These are phyloP conservation scores for Chrysaora quinquecirrha DNA, from an alignment of 30 jellyfish, hydroid and myxozoan genomes.

Conservation along the genomic window DNA sequence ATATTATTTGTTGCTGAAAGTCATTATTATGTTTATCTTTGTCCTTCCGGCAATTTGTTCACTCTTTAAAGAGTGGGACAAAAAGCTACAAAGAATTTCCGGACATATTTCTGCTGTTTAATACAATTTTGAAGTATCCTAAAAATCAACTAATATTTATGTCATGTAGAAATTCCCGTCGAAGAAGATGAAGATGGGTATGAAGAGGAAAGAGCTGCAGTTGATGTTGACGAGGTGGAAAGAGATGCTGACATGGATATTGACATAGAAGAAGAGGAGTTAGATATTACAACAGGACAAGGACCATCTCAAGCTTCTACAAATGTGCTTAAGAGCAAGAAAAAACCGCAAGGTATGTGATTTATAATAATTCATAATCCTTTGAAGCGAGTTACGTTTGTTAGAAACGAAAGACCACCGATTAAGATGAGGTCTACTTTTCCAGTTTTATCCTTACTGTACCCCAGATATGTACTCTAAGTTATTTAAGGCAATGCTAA, in stretches of 20 bases:
- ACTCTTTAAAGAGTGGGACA: too few species aligned
- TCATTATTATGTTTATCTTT: too few species aligned
- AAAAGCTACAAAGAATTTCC: too few species aligned
- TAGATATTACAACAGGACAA: conserved; percentile 8
- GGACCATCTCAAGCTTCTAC: conserved; percentile 17
- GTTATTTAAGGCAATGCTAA: not conserved
- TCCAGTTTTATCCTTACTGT: not conserved
- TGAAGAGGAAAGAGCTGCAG: conserved; percentile 21
- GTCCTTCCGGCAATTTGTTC: too few species aligned
- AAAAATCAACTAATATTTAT: not conserved
- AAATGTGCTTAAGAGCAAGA: conserved; percentile 1
- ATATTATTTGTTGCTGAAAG: too few species aligned
- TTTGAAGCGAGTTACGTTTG: not conserved
- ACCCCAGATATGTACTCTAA: not conserved
- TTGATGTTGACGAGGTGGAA: conserved; percentile 15
- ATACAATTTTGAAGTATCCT: conserved; percentile 10
- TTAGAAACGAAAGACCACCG: not conserved
- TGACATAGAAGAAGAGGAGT: conserved; percentile 20
- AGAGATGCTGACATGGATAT: conserved; percentile 5
- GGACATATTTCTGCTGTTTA: too few species aligned
- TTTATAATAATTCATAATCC: not conserved
- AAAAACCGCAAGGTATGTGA: conserved; percentile 13
- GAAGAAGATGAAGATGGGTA: conserved; percentile 14
- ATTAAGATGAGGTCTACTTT: not conserved
- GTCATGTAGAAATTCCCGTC: conserved; percentile 13